phyloP scores from a whole-genome alignment of 2,888 invertebrate genomes.

The Philereme vetulata region DNA sequence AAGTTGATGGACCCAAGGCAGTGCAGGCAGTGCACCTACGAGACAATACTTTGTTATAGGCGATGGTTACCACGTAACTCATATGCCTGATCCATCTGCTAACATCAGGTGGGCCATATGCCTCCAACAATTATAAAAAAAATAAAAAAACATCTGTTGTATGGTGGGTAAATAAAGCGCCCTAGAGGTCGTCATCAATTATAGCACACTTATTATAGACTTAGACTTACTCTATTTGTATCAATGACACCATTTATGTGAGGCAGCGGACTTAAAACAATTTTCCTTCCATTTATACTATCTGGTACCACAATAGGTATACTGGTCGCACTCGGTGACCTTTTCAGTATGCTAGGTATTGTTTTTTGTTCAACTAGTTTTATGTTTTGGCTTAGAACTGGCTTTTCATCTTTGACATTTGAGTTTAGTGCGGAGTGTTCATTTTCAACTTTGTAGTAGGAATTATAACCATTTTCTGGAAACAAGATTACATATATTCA shows the following conservation, averaged over 20 bases:
- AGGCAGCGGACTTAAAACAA: slow-evolving; percentile 60
- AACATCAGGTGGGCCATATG: no score
- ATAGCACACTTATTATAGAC: no score
- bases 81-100: no score
- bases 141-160: no score
- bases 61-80: no score
- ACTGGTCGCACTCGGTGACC: slow-evolving; percentile 44
- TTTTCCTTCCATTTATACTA: slow-evolving; percentile 59
- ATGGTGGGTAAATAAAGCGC: no score
- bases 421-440: slow-evolving; percentile 54
- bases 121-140: no score
- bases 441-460: slow-evolving; percentile 74
- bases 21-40: no score
- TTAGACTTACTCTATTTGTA: slow-evolving; percentile 34
- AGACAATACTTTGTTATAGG: no score
- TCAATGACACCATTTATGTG: slow-evolving; percentile 49
- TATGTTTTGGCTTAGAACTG: slow-evolving; percentile 49
- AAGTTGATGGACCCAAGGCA: no score
- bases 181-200: no score
- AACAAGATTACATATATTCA: slow-evolving; percentile 25
- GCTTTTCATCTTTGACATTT: slow-evolving; percentile 50
- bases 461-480: slow-evolving; percentile 60
- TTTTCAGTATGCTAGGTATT: slow-evolving; percentile 62
- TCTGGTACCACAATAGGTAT: slow-evolving; percentile 54
- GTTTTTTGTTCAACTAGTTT: slow-evolving; percentile 61